Evolutionary conservation across 1,140 invertebrate genomes (phyloP).

Genomic region (Cydia strobilella): DNA sequence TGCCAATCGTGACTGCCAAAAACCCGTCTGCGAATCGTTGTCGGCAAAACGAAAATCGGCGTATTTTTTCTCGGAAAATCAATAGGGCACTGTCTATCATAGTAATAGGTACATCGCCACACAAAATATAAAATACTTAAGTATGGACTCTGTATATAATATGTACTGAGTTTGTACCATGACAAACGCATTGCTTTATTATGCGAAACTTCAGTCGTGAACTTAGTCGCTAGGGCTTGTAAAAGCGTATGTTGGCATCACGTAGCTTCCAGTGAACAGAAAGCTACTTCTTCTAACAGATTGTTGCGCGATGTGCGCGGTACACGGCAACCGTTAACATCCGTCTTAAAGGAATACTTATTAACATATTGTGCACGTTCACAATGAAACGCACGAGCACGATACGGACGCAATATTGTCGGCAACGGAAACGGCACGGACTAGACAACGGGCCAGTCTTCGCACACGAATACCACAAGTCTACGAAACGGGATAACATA

Average conservation of each 20-base stretch:
- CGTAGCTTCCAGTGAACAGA: neutral
- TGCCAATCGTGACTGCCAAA: too few species aligned
- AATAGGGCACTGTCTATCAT: too few species aligned
- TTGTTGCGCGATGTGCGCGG: neutral
- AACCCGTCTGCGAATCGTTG: too few species aligned
- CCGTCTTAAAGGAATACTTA: neutral
- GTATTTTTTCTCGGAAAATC: too few species aligned
- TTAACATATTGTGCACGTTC: slow-evolving; percentile 3
- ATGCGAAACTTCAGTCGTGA: slow-evolving; percentile 17
- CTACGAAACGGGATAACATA: neutral
- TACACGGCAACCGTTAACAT: neutral
- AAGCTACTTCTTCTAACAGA: neutral
- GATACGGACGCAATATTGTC: slow-evolving; percentile 24
- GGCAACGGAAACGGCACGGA: neutral
- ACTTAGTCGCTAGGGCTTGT: slow-evolving; percentile 11
- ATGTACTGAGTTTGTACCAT: slow-evolving; percentile 31
- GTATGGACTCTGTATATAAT: slow-evolving; percentile 29
- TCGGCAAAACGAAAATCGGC: too few species aligned
- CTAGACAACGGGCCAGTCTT: neutral
- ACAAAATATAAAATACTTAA: slow-evolving; percentile 27
- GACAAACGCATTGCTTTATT: slow-evolving; percentile 25
- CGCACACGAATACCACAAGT: neutral
- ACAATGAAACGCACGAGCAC: slow-evolving; percentile 1
- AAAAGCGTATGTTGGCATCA: slow-evolving; percentile 12
- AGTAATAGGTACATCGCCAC: slow-evolving; percentile 25